Conservation (phyloP, 2,797 vertebrate species). For the Semaprochilodus insignis region DNA sequence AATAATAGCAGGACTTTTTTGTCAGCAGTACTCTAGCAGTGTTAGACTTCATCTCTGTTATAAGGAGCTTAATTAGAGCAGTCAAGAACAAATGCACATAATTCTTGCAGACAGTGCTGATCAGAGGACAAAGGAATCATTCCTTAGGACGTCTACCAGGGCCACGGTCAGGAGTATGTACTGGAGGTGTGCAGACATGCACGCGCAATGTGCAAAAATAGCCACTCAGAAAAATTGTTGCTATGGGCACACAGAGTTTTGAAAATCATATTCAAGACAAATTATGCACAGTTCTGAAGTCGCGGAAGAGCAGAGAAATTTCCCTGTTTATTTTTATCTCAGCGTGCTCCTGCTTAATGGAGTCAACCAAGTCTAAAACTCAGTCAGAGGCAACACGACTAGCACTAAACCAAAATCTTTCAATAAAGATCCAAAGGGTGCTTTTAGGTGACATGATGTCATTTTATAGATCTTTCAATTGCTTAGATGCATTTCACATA, state of each 20-base stretch:
- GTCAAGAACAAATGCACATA: background rate
- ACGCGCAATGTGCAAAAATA: background rate
- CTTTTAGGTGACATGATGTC: background rate
- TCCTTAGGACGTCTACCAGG: constrained; percentile 1
- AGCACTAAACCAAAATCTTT: background rate
- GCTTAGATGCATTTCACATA: background rate
- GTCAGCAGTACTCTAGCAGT: background rate
- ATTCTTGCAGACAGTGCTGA: background rate
- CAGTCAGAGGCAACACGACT: background rate
- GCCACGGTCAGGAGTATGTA: background rate
- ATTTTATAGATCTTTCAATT: background rate
- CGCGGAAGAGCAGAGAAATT: constrained; percentile 1
- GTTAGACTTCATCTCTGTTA: too few relatives aligned
- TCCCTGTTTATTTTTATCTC: constrained; percentile 18
- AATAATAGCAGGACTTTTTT: background rate
- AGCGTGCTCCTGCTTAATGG: constrained; percentile 8
- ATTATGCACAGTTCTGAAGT: background rate
- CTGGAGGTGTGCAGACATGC: background rate
- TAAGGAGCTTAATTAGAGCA: background rate
- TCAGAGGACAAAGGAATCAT: background rate
- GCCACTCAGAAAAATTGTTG: background rate
- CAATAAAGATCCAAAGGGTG: background rate
- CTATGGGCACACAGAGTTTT: constrained; percentile 3
- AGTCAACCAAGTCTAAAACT: background rate
- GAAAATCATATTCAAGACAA: constrained; percentile 8